These are phyloP conservation scores for Cryptomyrus ogoouensis DNA, from an alignment of 2,113 vertebrate genomes.

Conservation along the genomic window DNA sequence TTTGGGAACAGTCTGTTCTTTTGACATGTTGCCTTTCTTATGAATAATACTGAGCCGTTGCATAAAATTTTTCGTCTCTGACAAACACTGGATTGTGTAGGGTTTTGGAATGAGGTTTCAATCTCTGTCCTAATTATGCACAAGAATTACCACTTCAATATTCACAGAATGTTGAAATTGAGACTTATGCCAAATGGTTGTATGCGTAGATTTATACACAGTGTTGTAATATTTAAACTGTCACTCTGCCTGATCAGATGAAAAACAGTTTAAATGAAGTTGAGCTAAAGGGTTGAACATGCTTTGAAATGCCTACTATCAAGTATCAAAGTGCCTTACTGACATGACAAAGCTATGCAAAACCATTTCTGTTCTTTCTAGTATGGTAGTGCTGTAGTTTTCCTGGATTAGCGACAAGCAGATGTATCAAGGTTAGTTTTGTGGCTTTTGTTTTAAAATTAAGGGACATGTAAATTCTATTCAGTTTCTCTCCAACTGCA, in stretches of 20 bases:
- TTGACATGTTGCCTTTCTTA: conserved; percentile 61
- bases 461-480: conserved; percentile 48
- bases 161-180: conserved; percentile 57
- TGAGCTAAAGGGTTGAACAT: conserved; percentile 47
- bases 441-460: conserved; percentile 52
- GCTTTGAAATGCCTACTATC: conserved; percentile 57
- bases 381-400: conserved; percentile 58
- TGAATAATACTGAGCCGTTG: conserved; percentile 60
- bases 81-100: conserved; percentile 56
- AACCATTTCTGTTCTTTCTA: conserved; percentile 61
- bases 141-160: conserved; percentile 51
- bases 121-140: conserved; percentile 60
- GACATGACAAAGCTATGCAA: conserved; percentile 97
- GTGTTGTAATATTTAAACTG: conserved; percentile 46
- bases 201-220: conserved; percentile 39
- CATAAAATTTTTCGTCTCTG: conserved; percentile 55
- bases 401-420: conserved; percentile 48
- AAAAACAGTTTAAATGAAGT: conserved; percentile 45
- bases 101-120: conserved; percentile 48
- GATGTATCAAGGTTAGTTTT: conserved; percentile 45
- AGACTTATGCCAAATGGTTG: conserved; percentile 61
- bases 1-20: conserved; percentile 32
- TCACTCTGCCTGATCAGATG: conserved; percentile 50
- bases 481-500: conserved; percentile 55
- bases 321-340: conserved; percentile 87